phyloP scores from a whole-genome alignment of 2,113 vertebrate genomes.

The Salvator merianae region DNA sequence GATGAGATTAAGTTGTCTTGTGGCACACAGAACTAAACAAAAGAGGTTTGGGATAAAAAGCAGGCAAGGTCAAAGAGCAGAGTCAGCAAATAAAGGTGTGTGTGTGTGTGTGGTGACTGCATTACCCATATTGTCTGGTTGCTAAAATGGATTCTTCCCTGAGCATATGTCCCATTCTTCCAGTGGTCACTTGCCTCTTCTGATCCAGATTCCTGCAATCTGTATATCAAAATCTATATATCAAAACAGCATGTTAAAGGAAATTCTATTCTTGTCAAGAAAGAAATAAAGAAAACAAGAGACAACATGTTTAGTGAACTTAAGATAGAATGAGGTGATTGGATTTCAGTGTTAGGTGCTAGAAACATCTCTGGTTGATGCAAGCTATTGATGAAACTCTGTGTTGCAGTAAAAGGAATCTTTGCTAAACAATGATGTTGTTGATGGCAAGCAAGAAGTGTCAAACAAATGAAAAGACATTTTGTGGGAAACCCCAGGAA shows the following conservation, averaged over 20 bases:
- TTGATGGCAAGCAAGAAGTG: slow-evolving; percentile 41
- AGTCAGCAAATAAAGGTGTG: too few species aligned
- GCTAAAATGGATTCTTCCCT: too few species aligned
- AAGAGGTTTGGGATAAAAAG: too few species aligned
- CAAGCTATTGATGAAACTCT: slow-evolving; percentile 4
- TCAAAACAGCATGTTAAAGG: background rate
- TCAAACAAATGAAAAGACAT: slow-evolving; percentile 52
- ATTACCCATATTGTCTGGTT: too few species aligned
- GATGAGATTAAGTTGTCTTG: too few species aligned
- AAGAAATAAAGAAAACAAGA: background rate
- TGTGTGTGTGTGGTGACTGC: too few species aligned
- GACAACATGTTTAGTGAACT: background rate
- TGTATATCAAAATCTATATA: too few species aligned
- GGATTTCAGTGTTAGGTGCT: slow-evolving; percentile 1
- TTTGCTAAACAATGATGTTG: slow-evolving; percentile 29
- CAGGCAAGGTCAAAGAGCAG: too few species aligned
- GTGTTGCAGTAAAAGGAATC: slow-evolving; percentile 24
- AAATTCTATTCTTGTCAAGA: background rate
- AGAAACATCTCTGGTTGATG: slow-evolving; percentile 13
- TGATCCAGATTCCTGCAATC: too few species aligned
- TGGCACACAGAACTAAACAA: too few species aligned
- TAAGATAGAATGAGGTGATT: slow-evolving; percentile 17
- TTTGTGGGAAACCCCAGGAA: slow-evolving; percentile 53
- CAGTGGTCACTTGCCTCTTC: too few species aligned
- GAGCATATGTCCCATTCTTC: too few species aligned